phyloP scores from a whole-genome alignment of 2,113 vertebrate species.

The Pogona vitticeps region DNA sequence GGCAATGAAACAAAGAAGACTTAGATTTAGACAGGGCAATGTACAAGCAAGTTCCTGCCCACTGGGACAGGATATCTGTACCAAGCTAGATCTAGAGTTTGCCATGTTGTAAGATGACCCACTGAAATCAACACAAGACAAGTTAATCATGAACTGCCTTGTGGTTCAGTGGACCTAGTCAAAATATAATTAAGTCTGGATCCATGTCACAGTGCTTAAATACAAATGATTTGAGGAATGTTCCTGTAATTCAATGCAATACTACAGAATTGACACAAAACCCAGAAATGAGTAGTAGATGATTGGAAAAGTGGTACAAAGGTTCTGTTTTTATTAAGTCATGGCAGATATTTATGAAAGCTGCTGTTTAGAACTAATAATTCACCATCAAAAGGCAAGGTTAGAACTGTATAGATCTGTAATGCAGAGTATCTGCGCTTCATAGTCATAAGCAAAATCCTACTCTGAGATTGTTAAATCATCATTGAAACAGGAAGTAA shows the following conservation, averaged over 20 bases:
- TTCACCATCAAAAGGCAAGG: neutral
- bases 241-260: neutral
- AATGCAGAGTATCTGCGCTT: neutral
- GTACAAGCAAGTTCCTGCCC: neutral
- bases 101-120: neutral
- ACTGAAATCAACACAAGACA: neutral
- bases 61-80: neutral
- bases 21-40: neutral
- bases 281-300: neutral
- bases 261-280: neutral
- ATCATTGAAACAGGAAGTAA: neutral
- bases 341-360: neutral
- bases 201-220: neutral
- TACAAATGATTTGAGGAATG: neutral
- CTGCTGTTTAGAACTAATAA: neutral
- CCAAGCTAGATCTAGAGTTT: neutral
- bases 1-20: neutral
- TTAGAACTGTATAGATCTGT: slow-evolving; percentile 24
- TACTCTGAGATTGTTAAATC: no score
- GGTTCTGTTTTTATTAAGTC: neutral
- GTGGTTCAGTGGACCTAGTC: neutral
- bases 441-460: neutral
- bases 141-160: neutral
- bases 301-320: neutral
- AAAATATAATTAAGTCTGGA: neutral